These are phyloP conservation scores for Toxotes chatareus DNA, from an alignment of 2,113 vertebrate genomes.

Conservation along the genomic window DNA sequence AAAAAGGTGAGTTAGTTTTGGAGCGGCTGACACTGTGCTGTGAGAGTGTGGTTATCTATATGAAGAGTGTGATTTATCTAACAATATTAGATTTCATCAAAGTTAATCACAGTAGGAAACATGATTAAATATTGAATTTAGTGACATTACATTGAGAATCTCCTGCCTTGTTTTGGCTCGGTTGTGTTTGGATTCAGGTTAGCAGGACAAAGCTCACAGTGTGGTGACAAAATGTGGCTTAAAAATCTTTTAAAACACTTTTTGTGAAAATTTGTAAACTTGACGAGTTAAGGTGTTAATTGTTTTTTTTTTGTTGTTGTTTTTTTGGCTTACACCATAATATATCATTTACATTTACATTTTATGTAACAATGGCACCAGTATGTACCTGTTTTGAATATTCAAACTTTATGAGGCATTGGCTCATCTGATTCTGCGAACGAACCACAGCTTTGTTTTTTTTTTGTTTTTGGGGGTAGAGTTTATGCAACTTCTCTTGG, in stretches of 20 bases:
- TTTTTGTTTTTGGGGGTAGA: not conserved
- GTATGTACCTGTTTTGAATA: conserved; percentile 29
- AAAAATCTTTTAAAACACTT: not conserved
- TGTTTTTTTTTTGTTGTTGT: too few relatives aligned
- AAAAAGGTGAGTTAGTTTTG: conserved; percentile 76
- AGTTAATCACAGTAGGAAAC: not conserved
- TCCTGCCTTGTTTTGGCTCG: not conserved
- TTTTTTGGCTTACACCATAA: not conserved
- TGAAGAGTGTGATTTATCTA: not conserved
- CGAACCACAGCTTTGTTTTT: not conserved
- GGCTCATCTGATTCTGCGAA: conserved; percentile 3
- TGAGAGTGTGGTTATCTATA: not conserved
- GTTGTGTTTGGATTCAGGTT: not conserved
- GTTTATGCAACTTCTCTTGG: conserved; percentile 28
- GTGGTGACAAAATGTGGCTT: not conserved
- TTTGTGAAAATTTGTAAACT: not conserved
- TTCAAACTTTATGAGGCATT: conserved; percentile 7
- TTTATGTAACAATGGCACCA: not conserved
- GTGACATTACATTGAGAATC: not conserved
- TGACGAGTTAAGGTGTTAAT: not conserved
- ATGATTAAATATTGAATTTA: not conserved
- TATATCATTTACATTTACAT: not conserved
- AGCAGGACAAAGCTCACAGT: not conserved
- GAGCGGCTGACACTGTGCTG: not conserved
- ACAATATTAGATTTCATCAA: not conserved